Conservation (phyloP, 2,888 invertebrate genomes). For the Taphrorychus bicolor region DNA sequence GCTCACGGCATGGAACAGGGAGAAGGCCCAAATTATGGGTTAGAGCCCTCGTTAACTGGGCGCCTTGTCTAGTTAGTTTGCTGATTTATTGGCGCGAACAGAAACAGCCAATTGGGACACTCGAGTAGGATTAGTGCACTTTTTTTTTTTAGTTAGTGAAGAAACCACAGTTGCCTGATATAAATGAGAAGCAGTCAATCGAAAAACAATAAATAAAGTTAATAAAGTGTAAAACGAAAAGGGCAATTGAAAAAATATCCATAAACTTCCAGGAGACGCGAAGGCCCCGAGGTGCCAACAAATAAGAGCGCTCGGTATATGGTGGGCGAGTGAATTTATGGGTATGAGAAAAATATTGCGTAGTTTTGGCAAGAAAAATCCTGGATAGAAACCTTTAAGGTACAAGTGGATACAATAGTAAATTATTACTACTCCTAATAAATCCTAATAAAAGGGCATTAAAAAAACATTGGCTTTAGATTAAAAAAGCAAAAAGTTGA, state of each 20-base stretch:
- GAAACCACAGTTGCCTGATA: conserved; percentile 9
- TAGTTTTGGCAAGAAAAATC: not conserved
- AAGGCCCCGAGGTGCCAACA: conserved; percentile 24
- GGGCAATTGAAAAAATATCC: conserved; percentile 36
- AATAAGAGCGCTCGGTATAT: conserved; percentile 15
- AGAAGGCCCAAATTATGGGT: conserved; percentile 55
- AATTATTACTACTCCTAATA: too few relatives aligned
- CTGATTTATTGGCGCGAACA: conserved; percentile 52
- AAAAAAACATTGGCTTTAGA: too few relatives aligned
- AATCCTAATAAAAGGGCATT: too few relatives aligned
- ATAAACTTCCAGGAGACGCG: conserved; percentile 30
- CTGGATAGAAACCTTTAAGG: too few relatives aligned
- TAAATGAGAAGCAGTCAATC: conserved; percentile 31
- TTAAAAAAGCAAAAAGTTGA: too few relatives aligned
- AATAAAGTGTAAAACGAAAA: conserved; percentile 37
- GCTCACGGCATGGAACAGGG: conserved; percentile 33
- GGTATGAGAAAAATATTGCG: not conserved
- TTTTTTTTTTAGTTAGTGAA: not conserved
- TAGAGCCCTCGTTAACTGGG: conserved; percentile 58
- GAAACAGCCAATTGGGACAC: conserved; percentile 1
- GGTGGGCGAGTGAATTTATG: conserved; percentile 20
- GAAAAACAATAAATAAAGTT: conserved; percentile 37
- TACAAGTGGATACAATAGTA: not conserved
- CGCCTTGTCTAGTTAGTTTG: conserved; percentile 58
- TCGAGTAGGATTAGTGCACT: not conserved